Percentiles rank a stretch among this genome's conserved stretches.
Conservation (phyloP, 92 coral and sea anemone genomes). For the Nematostella vectensis region DNA sequence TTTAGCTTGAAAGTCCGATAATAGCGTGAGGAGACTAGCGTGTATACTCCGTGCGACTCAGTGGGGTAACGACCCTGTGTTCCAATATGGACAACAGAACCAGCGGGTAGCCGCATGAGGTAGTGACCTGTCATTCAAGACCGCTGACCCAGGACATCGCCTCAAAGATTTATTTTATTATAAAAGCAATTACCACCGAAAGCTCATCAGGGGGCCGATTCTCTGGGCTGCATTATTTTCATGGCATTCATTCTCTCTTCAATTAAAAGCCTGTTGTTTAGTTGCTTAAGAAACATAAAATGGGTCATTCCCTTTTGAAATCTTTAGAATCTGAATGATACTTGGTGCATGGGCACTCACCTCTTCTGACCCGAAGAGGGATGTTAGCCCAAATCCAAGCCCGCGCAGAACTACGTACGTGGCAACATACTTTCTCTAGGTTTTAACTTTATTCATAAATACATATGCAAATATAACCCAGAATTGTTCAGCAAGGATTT, state of each 20-base stretch:
- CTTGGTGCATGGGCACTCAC: constrained; percentile 41
- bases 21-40: no score
- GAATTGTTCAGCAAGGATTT: constrained; percentile 1
- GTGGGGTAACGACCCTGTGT: no score
- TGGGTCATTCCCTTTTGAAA: constrained; percentile 92
- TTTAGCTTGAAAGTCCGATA: no score
- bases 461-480: constrained; percentile 51
- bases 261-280: constrained; percentile 86
- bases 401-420: no score
- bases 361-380: no score
- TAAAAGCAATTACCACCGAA: constrained; percentile 61
- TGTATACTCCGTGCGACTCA: no score
- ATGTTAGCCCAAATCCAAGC: no score
- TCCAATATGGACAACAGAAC: no score
- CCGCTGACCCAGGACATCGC: constrained; percentile 31
- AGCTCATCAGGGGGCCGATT: constrained; percentile 76
- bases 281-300: constrained; percentile 73
- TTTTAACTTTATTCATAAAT: constrained; percentile 37
- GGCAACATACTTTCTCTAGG: neutral
- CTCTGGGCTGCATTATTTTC: constrained; percentile 68
- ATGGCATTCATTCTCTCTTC: constrained; percentile 77
- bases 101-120: no score
- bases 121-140: constrained; percentile 23
- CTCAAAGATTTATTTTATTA: constrained; percentile 34
- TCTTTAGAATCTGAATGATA: constrained; percentile 66